phyloP scores from a whole-genome alignment of 2,888 invertebrate species.

The Eugnorisma glareosa region DNA sequence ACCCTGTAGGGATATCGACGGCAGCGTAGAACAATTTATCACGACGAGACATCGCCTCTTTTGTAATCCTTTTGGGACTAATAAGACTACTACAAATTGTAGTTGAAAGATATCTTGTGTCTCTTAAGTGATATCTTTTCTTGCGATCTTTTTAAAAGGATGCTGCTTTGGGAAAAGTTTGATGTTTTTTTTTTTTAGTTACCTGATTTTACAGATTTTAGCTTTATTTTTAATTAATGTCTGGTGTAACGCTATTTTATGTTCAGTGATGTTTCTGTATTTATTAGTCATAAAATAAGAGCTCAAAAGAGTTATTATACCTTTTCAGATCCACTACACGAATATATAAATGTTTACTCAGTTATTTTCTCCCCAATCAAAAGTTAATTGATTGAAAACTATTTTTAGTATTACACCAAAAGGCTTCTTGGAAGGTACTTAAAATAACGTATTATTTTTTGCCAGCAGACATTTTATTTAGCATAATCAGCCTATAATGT shows the following conservation, averaged over 20 bases:
- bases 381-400: not conserved
- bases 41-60: conserved; percentile 45
- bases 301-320: no score
- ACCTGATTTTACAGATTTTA: not conserved
- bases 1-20: conserved; percentile 39
- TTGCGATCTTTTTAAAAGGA: conserved; percentile 17
- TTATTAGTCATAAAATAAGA: not conserved
- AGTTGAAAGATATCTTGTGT: conserved; percentile 46
- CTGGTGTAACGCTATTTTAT: not conserved
- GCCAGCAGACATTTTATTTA: not conserved
- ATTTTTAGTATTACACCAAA: not conserved
- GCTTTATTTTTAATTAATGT: not conserved
- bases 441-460: not conserved
- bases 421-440: not conserved
- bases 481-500: no score
- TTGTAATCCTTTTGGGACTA: conserved; percentile 61
- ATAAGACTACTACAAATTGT: conserved; percentile 57
- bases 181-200: not conserved
- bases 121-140: conserved; percentile 50
- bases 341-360: not conserved
- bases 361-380: not conserved
- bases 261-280: not conserved
- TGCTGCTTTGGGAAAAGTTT: not conserved
- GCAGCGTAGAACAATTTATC: conserved; percentile 52
- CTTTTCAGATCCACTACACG: not conserved